Base-by-base conservation (phyloP, 2,888 invertebrate genomes). In the Anodontia alba region DNA sequence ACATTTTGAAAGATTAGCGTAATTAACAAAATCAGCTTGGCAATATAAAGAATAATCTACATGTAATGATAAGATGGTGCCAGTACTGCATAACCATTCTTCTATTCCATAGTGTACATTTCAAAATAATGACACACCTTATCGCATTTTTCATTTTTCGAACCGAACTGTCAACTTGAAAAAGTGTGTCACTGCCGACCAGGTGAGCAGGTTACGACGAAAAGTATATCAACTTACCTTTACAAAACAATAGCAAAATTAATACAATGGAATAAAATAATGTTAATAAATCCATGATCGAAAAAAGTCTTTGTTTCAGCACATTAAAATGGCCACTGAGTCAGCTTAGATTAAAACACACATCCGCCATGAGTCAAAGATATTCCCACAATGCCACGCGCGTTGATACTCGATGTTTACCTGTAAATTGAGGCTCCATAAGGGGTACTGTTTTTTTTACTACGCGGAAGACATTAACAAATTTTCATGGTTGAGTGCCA, bases 321-420 rank as follows among this genome's bases (percentile, higher is more conserved):
- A 46, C 46, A 17, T 46, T 46, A 46, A 46, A 46, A 12, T n/a
- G n/a, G n/a, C n/a, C 15, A 46, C 46, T 46, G 46, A 46, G 46
- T 46, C 46, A 46, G 46, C n/a, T 20, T 3, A 8, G 3, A 3
- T 12, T 15, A 12, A 3, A 12, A 7, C 15, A 71, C 76, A 80
- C 77, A 83, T 83, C 83, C 83, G 83, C 80, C 80, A 83, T 83
- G 83, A 83, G 80, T 83, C 83, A 83, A 83, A 75, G 31, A 23
- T 46, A 75, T 49, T 80, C 80, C 83, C 80, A 83, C 80, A 83
- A 80, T 83, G 77, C 83, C 23, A 46, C 83, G 46, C 83, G 46
- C 46, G 46, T 3, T 12, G 46, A 17, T 46, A 20, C 46, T 46
- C 72, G 33, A 76, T 78, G 77, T 83, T 80, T 83, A 83, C 83